Percentiles rank a stretch among this genome's conserved stretches.
Evolutionary conservation across 2,888 invertebrate genomes (phyloP).

Genomic region (Callosobruchus maculatus): DNA sequence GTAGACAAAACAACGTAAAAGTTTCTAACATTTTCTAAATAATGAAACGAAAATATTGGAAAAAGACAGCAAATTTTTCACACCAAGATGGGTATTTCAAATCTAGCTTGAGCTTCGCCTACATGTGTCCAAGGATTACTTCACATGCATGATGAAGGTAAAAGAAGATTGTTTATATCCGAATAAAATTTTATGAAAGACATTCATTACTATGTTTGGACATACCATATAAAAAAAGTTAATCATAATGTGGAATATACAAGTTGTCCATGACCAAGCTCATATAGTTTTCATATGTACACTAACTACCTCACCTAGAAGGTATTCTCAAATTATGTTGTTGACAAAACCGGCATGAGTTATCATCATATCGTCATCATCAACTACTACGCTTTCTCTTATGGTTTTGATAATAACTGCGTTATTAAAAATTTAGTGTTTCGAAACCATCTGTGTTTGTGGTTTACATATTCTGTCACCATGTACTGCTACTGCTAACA

Average conservation of each 20-base stretch:
- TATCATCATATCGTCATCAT: neutral
- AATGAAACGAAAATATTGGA: too few species aligned
- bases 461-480: too few species aligned
- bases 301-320: too few species aligned
- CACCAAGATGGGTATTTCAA: too few species aligned
- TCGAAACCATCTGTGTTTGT: neutral
- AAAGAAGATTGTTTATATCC: neutral
- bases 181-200: neutral
- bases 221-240: neutral
- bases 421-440: neutral
- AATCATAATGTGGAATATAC: neutral
- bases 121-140: neutral
- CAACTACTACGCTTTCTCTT: neutral
- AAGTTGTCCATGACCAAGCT: neutral
- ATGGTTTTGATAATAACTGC: neutral
- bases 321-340: neutral
- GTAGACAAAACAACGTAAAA: too few species aligned
- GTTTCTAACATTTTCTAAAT: too few species aligned
- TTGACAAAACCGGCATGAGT: neutral
- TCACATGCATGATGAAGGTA: neutral
- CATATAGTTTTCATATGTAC: neutral
- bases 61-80: too few species aligned
- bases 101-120: too few species aligned
- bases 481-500: too few species aligned
- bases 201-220: neutral